phyloP scores from a whole-genome alignment of 1,140 invertebrate genomes.

The Caenorhabditis inopinata region DNA sequence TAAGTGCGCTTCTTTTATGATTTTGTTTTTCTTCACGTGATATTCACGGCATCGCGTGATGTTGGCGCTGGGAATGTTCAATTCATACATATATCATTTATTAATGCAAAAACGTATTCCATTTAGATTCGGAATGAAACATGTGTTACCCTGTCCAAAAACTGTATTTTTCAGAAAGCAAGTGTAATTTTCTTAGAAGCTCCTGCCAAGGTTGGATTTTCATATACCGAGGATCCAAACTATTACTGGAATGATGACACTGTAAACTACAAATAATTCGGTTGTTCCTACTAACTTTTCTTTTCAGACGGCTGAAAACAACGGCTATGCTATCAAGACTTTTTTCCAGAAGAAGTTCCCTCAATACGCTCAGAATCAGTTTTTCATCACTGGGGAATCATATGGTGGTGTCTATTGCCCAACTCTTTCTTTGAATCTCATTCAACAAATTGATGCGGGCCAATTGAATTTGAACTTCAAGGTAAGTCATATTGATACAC shows the following conservation, averaged over 20 bases:
- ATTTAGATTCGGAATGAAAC: too few relatives aligned
- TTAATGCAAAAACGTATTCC: too few relatives aligned
- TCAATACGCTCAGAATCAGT: slow-evolving; percentile 68
- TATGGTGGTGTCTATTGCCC: slow-evolving; percentile 68
- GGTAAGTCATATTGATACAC: slow-evolving; percentile 12
- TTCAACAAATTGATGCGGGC: slow-evolving; percentile 52
- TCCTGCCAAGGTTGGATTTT: slow-evolving; percentile 42
- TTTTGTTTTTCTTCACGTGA: too few relatives aligned
- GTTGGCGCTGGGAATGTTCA: too few relatives aligned
- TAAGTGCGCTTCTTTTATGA: too few relatives aligned
- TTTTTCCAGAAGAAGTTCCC: slow-evolving; percentile 70
- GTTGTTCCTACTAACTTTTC: neutral
- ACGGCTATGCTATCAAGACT: slow-evolving; percentile 68
- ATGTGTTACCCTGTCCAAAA: too few relatives aligned
- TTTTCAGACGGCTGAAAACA: slow-evolving; percentile 65
- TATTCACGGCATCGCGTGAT: too few relatives aligned
- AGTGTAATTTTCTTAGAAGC: slow-evolving; percentile 45
- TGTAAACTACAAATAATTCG: neutral
- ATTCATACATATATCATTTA: too few relatives aligned
- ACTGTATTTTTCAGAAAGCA: neutral
- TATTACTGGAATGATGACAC: slow-evolving; percentile 40
- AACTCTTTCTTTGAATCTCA: slow-evolving; percentile 69
- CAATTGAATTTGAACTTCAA: slow-evolving; percentile 42
- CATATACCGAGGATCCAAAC: slow-evolving; percentile 37
- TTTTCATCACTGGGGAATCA: slow-evolving; percentile 69